phyloP scores from a whole-genome alignment of 2,888 invertebrate species.

The Meteorus cinctellus region DNA sequence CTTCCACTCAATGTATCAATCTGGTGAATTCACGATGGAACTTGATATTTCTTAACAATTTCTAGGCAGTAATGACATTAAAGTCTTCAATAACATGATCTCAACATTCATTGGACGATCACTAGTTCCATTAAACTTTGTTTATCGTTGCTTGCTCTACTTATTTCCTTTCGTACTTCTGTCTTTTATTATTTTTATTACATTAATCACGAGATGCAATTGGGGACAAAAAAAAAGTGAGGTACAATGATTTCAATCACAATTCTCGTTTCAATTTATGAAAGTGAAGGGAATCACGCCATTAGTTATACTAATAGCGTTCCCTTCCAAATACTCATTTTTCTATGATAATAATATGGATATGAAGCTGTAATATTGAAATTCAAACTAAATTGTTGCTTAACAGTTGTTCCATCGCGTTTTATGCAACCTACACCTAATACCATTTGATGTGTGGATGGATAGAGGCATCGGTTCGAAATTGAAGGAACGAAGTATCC shows the following conservation, averaged over 20 bases:
- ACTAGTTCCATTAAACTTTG: conserved; percentile 43
- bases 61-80: conserved; percentile 53
- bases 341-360: background rate
- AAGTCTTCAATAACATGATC: conserved; percentile 49
- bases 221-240: background rate
- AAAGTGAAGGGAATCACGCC: background rate
- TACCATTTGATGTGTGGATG: background rate
- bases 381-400: conserved; percentile 5
- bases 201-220: background rate
- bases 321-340: conserved; percentile 9
- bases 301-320: conserved; percentile 1
- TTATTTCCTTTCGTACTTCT: conserved; percentile 11
- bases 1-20: conserved; percentile 13
- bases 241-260: background rate
- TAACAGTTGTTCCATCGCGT: background rate
- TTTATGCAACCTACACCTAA: background rate
- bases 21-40: conserved; percentile 43
- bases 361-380: background rate
- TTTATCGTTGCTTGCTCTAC: conserved; percentile 20
- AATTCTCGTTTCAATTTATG: background rate
- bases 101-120: conserved; percentile 47
- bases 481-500: background rate
- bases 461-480: background rate
- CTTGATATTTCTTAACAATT: conserved; percentile 46
- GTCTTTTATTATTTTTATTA: conserved; percentile 17